A percentile compares a stretch with the other conserved stretches of the same genome.
These are phyloP conservation scores for Pheosia gnoma DNA, from an alignment of 2,888 invertebrate genomes.

Conservation along the genomic window DNA sequence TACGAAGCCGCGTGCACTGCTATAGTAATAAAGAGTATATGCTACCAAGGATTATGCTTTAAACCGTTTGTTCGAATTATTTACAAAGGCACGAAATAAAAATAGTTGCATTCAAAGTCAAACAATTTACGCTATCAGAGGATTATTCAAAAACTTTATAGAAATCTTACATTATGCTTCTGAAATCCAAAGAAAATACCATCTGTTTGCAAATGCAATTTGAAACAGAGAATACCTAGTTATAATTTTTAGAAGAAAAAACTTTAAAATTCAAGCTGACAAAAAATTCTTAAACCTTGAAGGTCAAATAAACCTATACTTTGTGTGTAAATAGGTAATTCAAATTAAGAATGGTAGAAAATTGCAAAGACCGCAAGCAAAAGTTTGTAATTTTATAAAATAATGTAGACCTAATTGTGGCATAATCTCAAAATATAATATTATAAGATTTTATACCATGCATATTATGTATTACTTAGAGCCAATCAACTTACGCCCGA, in stretches of 20 bases:
- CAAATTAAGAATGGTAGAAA: constrained; percentile 51
- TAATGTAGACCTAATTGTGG: constrained; percentile 33
- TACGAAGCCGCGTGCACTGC: too few species aligned
- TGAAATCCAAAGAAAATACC: constrained; percentile 70
- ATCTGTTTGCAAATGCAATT: constrained; percentile 73
- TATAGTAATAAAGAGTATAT: too few species aligned
- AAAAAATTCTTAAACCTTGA: constrained; percentile 37
- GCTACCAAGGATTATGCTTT: constrained; percentile 51
- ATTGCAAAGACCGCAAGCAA: constrained; percentile 69
- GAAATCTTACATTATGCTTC: constrained; percentile 70
- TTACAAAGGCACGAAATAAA: constrained; percentile 24
- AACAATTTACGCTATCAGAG: constrained; percentile 46
- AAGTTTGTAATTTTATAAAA: constrained; percentile 49
- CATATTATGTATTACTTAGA: constrained; percentile 43
- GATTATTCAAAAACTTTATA: constrained; percentile 56
- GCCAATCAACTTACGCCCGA: constrained; percentile 52
- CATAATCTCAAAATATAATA: constrained; percentile 46
- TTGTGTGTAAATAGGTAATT: constrained; percentile 37
- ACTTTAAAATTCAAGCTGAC: constrained; percentile 32
- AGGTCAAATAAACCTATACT: constrained; percentile 52
- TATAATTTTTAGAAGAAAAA: constrained; percentile 56
- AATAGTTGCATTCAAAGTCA: constrained; percentile 42
- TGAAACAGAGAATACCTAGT: constrained; percentile 67
- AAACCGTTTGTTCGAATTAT: constrained; percentile 52
- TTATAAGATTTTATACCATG: constrained; percentile 48